A percentile compares a stretch with the other conserved stretches of the same genome.
Conservation (phyloP, 1,140 invertebrate genomes). For the Drosophila subobscura region DNA sequence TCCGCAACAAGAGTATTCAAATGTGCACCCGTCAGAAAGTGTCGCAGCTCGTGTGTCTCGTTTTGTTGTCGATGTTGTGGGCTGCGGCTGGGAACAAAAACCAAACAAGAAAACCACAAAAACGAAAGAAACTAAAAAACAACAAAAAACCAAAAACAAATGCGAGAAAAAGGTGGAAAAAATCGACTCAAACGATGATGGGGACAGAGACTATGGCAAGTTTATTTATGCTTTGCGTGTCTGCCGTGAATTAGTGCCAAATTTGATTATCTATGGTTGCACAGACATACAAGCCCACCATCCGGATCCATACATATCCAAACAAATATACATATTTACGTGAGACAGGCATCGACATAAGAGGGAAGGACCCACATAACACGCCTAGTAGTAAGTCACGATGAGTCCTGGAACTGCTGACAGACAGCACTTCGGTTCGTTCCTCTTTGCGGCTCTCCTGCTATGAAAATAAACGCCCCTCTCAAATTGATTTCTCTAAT, state of each 20-base stretch:
- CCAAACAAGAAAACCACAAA: conserved; percentile 41
- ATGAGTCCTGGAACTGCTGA: conserved; percentile 25
- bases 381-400: conserved; percentile 71
- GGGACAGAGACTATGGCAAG: conserved; percentile 68
- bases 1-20: conserved; percentile 32
- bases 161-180: conserved; percentile 20
- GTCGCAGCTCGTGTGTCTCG: conserved; percentile 28
- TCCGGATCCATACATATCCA: conserved; percentile 8
- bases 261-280: conserved; percentile 78
- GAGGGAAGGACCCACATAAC: conserved; percentile 36
- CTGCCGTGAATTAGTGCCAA: conserved; percentile 81
- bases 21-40: conserved; percentile 19
- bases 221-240: conserved; percentile 82
- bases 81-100: conserved; percentile 40
- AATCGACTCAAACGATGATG: conserved; percentile 49
- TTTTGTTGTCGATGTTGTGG: conserved; percentile 43
- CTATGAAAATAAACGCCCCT: conserved; percentile 44
- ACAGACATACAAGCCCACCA: conserved; percentile 45
- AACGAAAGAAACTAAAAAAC: conserved; percentile 1
- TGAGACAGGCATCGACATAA: conserved; percentile 3
- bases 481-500: conserved; percentile 69
- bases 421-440: conserved; percentile 4
- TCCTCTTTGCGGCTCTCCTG: conserved; percentile 25
- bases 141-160: conserved; percentile 25
- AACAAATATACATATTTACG: conserved; percentile 9